Evolutionary conservation across 2,888 invertebrate genomes (phyloP).

Genomic region (Drosophila meridiana): DNA sequence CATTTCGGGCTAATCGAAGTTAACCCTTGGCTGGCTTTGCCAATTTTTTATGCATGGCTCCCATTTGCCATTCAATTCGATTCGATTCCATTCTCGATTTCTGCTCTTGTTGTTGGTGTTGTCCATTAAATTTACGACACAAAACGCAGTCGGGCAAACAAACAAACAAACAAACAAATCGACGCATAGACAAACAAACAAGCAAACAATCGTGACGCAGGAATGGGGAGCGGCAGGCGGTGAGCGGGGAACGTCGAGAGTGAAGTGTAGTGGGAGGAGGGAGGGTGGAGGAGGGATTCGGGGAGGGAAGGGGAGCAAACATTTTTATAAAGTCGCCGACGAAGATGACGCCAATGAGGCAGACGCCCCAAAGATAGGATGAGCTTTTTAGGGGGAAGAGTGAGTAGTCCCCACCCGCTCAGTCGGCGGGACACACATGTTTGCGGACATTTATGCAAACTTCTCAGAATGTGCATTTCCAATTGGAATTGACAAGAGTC

Average conservation of each 20-base stretch:
- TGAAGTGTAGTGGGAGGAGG: background rate
- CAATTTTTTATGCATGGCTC: slow-evolving; percentile 81
- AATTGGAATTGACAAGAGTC: slow-evolving; percentile 24
- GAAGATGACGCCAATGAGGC: slow-evolving; percentile 65
- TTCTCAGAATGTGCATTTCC: slow-evolving; percentile 46
- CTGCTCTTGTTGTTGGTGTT: slow-evolving; percentile 47
- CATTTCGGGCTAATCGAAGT: slow-evolving; percentile 80
- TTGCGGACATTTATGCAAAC: slow-evolving; percentile 80
- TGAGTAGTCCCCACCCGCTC: background rate
- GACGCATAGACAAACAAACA: slow-evolving; percentile 74
- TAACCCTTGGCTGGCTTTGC: slow-evolving; percentile 79
- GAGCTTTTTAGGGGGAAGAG: background rate
- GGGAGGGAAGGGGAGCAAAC: slow-evolving; percentile 52
- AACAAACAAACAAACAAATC: slow-evolving; percentile 69
- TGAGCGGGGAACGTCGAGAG: no score
- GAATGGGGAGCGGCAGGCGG: slow-evolving; percentile 32
- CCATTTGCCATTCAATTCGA: slow-evolving; percentile 76
- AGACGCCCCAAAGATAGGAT: slow-evolving; percentile 22
- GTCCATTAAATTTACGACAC: slow-evolving; percentile 80
- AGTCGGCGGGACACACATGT: slow-evolving; percentile 67
- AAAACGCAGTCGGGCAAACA: slow-evolving; percentile 77
- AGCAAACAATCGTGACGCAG: slow-evolving; percentile 33
- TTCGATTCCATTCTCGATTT: slow-evolving; percentile 77
- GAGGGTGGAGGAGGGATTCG: background rate
- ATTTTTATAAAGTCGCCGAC: slow-evolving; percentile 79